These are phyloP conservation scores for Phaonia tiefii DNA, from an alignment of 2,888 invertebrate genomes.

Conservation along the genomic window DNA sequence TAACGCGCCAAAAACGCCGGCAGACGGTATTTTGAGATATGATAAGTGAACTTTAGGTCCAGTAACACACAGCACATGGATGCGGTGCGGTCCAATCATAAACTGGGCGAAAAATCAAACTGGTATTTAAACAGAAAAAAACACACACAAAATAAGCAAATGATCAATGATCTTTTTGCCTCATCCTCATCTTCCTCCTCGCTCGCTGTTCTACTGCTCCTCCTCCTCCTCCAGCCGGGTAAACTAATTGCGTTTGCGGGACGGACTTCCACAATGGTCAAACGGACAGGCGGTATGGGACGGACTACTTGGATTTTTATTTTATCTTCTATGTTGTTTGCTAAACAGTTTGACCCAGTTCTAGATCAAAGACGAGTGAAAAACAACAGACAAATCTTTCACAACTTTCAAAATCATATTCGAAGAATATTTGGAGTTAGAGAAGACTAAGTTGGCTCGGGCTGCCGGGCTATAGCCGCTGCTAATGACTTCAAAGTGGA, in stretches of 20 bases:
- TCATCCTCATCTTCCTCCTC: background rate
- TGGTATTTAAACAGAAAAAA: conserved; percentile 52
- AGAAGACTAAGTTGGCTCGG: background rate
- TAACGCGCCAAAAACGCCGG: conserved; percentile 20
- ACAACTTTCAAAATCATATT: conserved; percentile 67
- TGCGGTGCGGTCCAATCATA: background rate
- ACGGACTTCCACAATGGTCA: background rate
- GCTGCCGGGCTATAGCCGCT: background rate
- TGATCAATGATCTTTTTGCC: conserved; percentile 47
- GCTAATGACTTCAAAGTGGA: conserved; percentile 68
- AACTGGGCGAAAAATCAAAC: conserved; percentile 36
- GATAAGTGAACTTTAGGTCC: conserved; percentile 54
- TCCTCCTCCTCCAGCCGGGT: no score
- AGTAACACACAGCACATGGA: background rate
- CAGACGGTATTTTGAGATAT: background rate
- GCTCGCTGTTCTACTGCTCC: no score
- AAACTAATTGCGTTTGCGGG: conserved; percentile 15
- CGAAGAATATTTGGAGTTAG: conserved; percentile 60
- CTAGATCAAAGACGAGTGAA: conserved; percentile 35
- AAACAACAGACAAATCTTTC: conserved; percentile 46
- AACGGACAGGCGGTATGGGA: background rate
- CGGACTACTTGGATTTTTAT: background rate
- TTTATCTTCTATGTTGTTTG: conserved; percentile 1
- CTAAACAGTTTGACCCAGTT: conserved; percentile 64
- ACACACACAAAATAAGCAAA: conserved; percentile 33